Evolutionary conservation across 1,140 invertebrate species (phyloP).

Genomic region (Drosophila grimshawi): DNA sequence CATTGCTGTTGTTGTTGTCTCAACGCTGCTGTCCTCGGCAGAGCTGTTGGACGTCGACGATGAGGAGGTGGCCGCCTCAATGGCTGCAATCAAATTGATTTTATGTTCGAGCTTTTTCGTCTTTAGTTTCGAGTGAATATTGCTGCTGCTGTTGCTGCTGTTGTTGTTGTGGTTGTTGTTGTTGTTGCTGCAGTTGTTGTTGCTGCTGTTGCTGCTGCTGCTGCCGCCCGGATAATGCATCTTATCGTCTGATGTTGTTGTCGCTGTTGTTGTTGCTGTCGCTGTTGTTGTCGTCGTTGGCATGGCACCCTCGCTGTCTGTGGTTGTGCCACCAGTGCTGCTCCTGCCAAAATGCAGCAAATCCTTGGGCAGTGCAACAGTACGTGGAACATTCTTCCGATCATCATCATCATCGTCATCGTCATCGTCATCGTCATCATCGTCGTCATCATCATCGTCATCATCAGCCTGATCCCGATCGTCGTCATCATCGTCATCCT

Average conservation of each 20-base stretch:
- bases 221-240: slow-evolving; percentile 27
- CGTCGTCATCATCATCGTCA: not conserved
- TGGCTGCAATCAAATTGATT: slow-evolving; percentile 80
- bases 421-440: not conserved
- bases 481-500: slow-evolving; percentile 6
- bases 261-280: slow-evolving; percentile 1
- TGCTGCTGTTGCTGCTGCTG: slow-evolving; percentile 39
- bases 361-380: slow-evolving; percentile 63
- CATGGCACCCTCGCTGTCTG: slow-evolving; percentile 74
- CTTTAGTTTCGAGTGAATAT: slow-evolving; percentile 57
- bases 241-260: slow-evolving; percentile 80
- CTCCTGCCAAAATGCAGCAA: slow-evolving; percentile 66
- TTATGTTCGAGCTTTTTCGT: slow-evolving; percentile 82
- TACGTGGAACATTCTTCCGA: not conserved
- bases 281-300: slow-evolving; percentile 65
- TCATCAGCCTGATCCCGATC: not conserved
- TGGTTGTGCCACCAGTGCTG: slow-evolving; percentile 54
- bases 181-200: slow-evolving; percentile 32
- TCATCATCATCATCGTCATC: not conserved
- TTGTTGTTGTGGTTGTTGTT: slow-evolving; percentile 62
- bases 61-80: slow-evolving; percentile 75
- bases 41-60: slow-evolving; percentile 70
- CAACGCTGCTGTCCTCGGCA: slow-evolving; percentile 75
- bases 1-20: slow-evolving; percentile 42
- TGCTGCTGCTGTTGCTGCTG: slow-evolving; percentile 34